Evolutionary conservation across 1,140 invertebrate genomes (phyloP).

Genomic region (Solen grandis): DNA sequence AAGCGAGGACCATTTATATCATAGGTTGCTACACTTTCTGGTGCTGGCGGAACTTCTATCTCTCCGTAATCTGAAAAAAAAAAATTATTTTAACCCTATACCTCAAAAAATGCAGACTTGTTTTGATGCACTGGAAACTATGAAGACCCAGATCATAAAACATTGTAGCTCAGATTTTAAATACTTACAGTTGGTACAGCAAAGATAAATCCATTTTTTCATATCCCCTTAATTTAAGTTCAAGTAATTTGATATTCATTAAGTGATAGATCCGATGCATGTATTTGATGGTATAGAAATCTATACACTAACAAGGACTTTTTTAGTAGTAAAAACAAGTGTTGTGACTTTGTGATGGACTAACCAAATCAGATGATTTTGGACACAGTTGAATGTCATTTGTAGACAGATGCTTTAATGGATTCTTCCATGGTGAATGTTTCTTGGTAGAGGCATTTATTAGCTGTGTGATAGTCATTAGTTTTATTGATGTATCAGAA

Average conservation of each 20-base stretch:
- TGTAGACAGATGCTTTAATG: too few species aligned
- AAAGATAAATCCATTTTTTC: not conserved
- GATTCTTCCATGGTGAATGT: too few species aligned
- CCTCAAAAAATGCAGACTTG: not conserved
- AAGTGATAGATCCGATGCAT: too few species aligned
- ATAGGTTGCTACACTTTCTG: conserved; percentile 74
- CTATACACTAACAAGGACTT: too few species aligned
- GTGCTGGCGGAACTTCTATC: conserved; percentile 76
- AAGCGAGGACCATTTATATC: conserved; percentile 84
- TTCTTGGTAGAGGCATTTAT: too few species aligned
- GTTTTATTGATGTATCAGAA: too few species aligned
- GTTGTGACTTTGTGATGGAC: too few species aligned
- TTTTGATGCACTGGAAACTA: not conserved
- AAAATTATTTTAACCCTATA: not conserved
- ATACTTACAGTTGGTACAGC: not conserved
- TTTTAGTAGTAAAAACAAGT: too few species aligned
- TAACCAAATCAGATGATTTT: too few species aligned
- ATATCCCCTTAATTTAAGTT: not conserved
- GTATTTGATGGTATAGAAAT: too few species aligned
- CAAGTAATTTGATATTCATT: not conserved
- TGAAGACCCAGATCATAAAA: not conserved
- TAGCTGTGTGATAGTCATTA: too few species aligned
- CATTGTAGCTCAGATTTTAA: not conserved
- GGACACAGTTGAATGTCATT: too few species aligned
- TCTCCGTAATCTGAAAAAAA: conserved; percentile 75